These are phyloP conservation scores for Tenthredo notha DNA, from an alignment of 2,888 invertebrate species.

Conservation along the genomic window DNA sequence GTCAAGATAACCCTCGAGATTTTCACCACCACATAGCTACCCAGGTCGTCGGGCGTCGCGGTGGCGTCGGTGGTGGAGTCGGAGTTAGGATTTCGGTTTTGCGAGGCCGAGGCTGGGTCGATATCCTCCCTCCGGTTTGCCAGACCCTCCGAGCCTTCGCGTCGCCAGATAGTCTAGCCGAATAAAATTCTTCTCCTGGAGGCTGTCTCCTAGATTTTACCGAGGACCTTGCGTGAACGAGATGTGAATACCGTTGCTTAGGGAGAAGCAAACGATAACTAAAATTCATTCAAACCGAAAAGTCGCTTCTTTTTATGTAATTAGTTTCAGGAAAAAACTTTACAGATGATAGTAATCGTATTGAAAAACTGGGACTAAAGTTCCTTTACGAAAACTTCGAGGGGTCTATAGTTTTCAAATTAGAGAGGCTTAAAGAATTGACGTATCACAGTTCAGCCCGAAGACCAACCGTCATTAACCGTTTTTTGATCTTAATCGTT, in stretches of 20 bases:
- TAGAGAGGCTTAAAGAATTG: not conserved
- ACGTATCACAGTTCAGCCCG: not conserved
- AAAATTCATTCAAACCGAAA: not conserved
- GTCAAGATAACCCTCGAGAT: constrained; percentile 18
- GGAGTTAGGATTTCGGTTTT: constrained; percentile 46
- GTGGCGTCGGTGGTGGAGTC: constrained; percentile 36
- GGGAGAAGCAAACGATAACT: not conserved
- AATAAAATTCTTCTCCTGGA: constrained; percentile 66
- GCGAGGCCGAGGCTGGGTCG: constrained; percentile 31
- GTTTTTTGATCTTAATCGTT: not conserved
- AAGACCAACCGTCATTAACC: not conserved
- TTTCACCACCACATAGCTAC: not conserved
- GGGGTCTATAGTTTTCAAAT: not conserved
- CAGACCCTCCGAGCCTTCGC: constrained; percentile 64
- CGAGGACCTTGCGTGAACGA: not conserved
- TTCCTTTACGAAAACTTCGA: not conserved
- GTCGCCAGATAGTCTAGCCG: constrained; percentile 74
- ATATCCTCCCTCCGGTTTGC: constrained; percentile 47
- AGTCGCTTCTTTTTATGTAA: too few species aligned
- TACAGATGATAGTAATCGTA: not conserved
- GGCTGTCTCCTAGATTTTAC: constrained; percentile 11
- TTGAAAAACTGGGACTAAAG: not conserved
- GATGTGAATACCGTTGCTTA: not conserved
- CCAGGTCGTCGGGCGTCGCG: not conserved
- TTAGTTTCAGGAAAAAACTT: not conserved